These are phyloP conservation scores for Leuctra nigra DNA, from an alignment of 2,888 invertebrate species.

Conservation along the genomic window DNA sequence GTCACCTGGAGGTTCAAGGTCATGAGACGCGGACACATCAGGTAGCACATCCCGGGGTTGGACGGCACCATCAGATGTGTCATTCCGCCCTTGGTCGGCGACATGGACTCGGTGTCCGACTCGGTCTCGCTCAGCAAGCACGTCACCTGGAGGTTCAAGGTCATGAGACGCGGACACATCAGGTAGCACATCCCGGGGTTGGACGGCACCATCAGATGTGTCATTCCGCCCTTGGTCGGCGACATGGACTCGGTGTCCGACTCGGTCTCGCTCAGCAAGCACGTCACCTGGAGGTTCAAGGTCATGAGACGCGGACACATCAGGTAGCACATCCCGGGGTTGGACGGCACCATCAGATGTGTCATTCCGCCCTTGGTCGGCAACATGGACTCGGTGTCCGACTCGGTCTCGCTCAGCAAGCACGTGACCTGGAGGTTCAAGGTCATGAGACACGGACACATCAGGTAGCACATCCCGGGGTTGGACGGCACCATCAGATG, in stretches of 20 bases:
- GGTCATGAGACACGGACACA: too few relatives aligned
- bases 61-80: slow-evolving; percentile 41
- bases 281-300: slow-evolving; percentile 45
- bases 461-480: slow-evolving; percentile 61
- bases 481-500: slow-evolving; percentile 42
- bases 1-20: slow-evolving; percentile 43
- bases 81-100: slow-evolving; percentile 49
- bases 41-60: slow-evolving; percentile 56
- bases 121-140: slow-evolving; percentile 68
- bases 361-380: slow-evolving; percentile 44
- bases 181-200: slow-evolving; percentile 58
- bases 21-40: too few relatives aligned
- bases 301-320: too few relatives aligned
- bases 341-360: slow-evolving; percentile 43
- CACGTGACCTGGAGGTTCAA: slow-evolving; percentile 51
- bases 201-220: slow-evolving; percentile 42
- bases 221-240: slow-evolving; percentile 46
- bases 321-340: slow-evolving; percentile 58
- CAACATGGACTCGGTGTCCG: slow-evolving; percentile 61
- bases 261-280: slow-evolving; percentile 67
- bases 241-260: slow-evolving; percentile 64
- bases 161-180: too few relatives aligned
- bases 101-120: slow-evolving; percentile 62
- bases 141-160: slow-evolving; percentile 42
- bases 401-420: slow-evolving; percentile 69